phyloP scores from a whole-genome alignment of 2,888 invertebrate species.

The Cephus spinipes region DNA sequence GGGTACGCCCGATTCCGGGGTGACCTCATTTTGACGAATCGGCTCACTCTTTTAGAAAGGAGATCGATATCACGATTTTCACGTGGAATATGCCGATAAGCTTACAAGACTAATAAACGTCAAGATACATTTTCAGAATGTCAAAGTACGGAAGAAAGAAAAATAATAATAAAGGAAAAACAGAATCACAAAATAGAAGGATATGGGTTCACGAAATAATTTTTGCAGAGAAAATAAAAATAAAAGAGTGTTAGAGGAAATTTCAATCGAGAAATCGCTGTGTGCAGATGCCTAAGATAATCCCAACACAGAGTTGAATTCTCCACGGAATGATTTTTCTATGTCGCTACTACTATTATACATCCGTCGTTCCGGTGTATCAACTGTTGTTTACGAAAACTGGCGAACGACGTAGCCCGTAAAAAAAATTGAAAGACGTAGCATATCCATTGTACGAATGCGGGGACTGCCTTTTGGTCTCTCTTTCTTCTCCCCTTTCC shows the following conservation, averaged over 20 bases:
- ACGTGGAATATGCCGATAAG: too few species aligned
- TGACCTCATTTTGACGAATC: conserved; percentile 1
- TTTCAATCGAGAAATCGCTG: neutral
- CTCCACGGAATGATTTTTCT: neutral
- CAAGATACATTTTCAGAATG: neutral
- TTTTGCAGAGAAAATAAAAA: neutral
- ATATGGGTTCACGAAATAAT: neutral
- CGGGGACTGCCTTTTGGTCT: neutral
- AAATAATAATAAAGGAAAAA: neutral
- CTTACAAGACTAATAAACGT: neutral
- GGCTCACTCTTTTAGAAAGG: conserved; percentile 3
- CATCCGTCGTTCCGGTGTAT: neutral
- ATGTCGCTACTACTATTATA: neutral
- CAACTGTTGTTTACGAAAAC: neutral
- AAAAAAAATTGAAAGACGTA: neutral
- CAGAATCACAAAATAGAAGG: neutral
- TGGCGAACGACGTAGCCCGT: neutral
- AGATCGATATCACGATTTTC: conserved; percentile 1
- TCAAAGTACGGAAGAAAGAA: neutral
- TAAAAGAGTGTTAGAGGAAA: neutral
- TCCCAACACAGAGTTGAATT: neutral
- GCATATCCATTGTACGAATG: neutral
- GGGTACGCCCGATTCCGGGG: neutral
- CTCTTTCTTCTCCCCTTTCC: neutral
- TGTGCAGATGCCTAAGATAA: neutral